Base-by-base conservation (phyloP, 2,797 vertebrate genomes). In the Danio tinwini region DNA sequence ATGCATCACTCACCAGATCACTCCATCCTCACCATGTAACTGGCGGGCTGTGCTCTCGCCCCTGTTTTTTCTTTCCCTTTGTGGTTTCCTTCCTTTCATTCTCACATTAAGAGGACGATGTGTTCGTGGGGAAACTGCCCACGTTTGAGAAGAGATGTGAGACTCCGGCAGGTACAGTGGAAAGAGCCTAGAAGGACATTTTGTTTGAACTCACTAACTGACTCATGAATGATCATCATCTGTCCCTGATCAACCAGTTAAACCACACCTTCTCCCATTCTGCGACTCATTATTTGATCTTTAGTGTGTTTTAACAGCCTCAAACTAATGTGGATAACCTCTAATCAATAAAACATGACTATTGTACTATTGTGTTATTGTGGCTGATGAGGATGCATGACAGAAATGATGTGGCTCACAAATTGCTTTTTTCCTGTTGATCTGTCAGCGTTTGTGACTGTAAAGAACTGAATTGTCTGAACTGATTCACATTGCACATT, bases 91-190 rank as follows among this genome's bases (percentile, higher is more conserved):
- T 82, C 74, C 80, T 85, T 86, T 82, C 72, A 85, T 73, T 82
- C 90, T 84, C 37, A 84, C 39, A 50, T 81, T 90, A 91, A 93
- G 94, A 94, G 90, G 94, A 91, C 37, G 93, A 93, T 88, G 81
- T 94, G 88, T 96, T 97, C 90, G 88, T 95, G 93, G 92, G 88
- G 76, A 97, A 93, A 90, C 94, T 95, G 92, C 94, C 94, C 84
- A 93, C 95, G 88, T 94, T 95, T 95, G 96, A 96, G 94, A 97
- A 95, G 91, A 92, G 92, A 85, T 95, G 92, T 94, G 95, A 96
- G 64, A 94, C 95, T 47, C 88, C 93, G 82, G 92, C 95, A 97
- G 96, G 96, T 98, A 96, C 86, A 85, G 88, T 88, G 88, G 81
- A 68, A 81, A 88, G 84, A 84, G 63, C 7, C 42, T 37, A 19